phyloP scores from a whole-genome alignment of 1,140 invertebrate genomes.

The Cydia strobilella region DNA sequence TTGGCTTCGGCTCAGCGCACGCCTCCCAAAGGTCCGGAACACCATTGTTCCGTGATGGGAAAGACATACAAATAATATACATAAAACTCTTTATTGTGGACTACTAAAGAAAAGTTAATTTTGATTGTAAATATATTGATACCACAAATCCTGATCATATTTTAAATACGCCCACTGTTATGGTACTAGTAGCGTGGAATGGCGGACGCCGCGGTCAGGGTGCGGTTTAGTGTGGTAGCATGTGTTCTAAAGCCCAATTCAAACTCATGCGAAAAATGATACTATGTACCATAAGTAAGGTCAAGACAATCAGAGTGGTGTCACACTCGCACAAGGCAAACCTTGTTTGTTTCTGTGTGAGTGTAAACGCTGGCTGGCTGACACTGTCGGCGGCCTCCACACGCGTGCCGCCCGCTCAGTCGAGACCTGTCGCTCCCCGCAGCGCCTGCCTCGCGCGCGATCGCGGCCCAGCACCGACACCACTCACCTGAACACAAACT shows the following conservation, averaged over 20 bases:
- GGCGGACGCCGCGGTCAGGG: not conserved
- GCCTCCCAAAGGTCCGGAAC: no score
- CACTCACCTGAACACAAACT: slow-evolving; percentile 36
- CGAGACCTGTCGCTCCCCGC: slow-evolving; percentile 38
- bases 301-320: not conserved
- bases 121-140: no score
- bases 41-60: no score
- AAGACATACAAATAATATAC: no score
- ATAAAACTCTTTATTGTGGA: no score
- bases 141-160: not conserved
- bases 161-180: not conserved
- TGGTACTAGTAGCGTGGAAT: not conserved
- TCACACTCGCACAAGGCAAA: not conserved
- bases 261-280: not conserved
- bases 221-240: not conserved
- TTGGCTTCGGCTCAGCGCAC: no score
- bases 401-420: slow-evolving; percentile 26
- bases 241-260: not conserved
- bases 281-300: not conserved
- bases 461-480: slow-evolving; percentile 28
- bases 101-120: no score
- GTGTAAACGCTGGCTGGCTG: slow-evolving; percentile 4
- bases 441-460: slow-evolving; percentile 31
- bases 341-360: not conserved
- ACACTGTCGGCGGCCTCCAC: not conserved